Evolutionary conservation across 2,888 invertebrate species (phyloP), one percentile per base, ranked within the genome.

Genomic region (Ectropis crepuscularia): DNA sequence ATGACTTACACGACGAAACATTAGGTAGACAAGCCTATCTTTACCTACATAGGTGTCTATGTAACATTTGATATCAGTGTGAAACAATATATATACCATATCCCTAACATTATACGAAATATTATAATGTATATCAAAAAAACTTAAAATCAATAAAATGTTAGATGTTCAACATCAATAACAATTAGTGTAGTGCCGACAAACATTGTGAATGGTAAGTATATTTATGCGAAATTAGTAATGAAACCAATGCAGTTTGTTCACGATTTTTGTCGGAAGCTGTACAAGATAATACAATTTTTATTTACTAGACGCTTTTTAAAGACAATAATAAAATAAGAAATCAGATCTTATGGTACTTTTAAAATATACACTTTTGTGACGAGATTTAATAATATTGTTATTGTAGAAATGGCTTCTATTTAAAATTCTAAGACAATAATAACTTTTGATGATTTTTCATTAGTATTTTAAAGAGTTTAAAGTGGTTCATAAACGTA

Each of bases 311-410:
- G 6, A 54, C 11, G 43, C 5, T 45, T 54, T 28, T 54, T 54
- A 61, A 41, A 39, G 54, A 55, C 55, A 46, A 55, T 61, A 54
- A 53, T 49, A 36, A 10, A 9, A 36, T 61, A 55, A 45, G 55
- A 55, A 53, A 54, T 9, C 37, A 43, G 6, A 8, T 49, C 46
- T 55, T 53, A 60, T 60, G 60, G 48, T 48, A 53, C 48, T 42
- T 11, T 41, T 41, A 61, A 64, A 51, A 63, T 38, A 12, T 42
- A 38, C 39, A 51, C 38, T 37, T 48, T 6, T 37, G 12, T 6
- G 38, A 39, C 16, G 11, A 41, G 12, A 1, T 8, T 50, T 50
- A 38, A 9, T 51, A 51, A 37, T 38, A 38, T 38, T 38, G 8
- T 37, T 51, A 9, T 41, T n/a, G 6, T 41, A 12, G 49, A 38